Conservation (phyloP, 2,797 vertebrate species). For the Trematomus bernacchii region DNA sequence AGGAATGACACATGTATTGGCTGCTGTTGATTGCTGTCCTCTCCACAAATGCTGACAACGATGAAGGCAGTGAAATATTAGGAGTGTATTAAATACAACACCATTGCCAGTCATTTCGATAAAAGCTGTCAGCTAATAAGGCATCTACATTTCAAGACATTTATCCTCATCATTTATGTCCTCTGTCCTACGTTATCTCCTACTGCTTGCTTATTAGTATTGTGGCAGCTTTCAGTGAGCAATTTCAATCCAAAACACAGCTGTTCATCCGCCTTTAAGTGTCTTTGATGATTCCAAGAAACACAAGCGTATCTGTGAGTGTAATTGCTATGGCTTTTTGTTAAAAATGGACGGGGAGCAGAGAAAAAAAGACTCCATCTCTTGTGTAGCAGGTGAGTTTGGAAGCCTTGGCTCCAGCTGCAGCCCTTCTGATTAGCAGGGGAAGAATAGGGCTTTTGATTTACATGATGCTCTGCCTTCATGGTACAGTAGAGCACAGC, state of each 20-base stretch:
- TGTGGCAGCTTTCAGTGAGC: constrained; percentile 22
- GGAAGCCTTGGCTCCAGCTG: constrained; percentile 56
- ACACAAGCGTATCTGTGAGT: constrained; percentile 41
- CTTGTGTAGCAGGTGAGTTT: constrained; percentile 53
- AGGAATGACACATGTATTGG: not conserved
- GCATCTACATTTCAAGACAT: constrained; percentile 23
- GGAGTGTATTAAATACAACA: constrained; percentile 1
- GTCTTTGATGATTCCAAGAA: constrained; percentile 58
- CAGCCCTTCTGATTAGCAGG: constrained; percentile 51
- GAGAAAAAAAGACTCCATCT: constrained; percentile 1
- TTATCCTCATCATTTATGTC: constrained; percentile 21
- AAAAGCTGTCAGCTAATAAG: constrained; percentile 27
- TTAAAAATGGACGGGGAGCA: constrained; percentile 11
- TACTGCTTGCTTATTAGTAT: constrained; percentile 23
- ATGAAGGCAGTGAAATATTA: not conserved
- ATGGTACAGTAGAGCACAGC: constrained; percentile 55
- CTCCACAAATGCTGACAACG: not conserved
- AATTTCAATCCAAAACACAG: constrained; percentile 50
- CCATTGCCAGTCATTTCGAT: constrained; percentile 12
- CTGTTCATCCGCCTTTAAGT: constrained; percentile 48
- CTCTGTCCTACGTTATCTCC: constrained; percentile 30
- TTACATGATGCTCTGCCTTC: constrained; percentile 51
- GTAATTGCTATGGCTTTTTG: constrained; percentile 61
- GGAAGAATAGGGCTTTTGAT: constrained; percentile 57
- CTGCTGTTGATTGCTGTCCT: not conserved